These are phyloP conservation scores for Dermolepida albohirtum DNA, from an alignment of 2,888 invertebrate species.

Conservation along the genomic window DNA sequence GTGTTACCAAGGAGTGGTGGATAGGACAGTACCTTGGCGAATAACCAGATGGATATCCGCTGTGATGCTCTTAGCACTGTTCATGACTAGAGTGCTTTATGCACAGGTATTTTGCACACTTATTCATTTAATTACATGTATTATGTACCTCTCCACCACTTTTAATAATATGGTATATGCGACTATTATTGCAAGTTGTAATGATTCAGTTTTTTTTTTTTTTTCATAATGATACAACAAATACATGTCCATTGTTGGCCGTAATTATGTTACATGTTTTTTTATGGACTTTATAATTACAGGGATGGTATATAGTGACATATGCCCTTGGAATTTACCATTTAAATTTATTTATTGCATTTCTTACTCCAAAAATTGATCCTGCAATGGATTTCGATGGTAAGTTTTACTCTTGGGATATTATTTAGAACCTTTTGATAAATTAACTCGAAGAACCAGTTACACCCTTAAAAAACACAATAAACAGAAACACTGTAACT, in stretches of 20 bases:
- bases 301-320: constrained; percentile 99
- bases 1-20: constrained; percentile 67
- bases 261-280: not conserved
- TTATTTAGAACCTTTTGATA: too few species aligned
- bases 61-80: constrained; percentile 61
- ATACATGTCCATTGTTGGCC: too few species aligned
- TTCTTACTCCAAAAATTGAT: constrained; percentile 99
- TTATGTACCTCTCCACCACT: constrained; percentile 49
- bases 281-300: constrained; percentile 54
- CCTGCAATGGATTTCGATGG: constrained; percentile 95
- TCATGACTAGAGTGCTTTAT: constrained; percentile 64
- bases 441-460: too few species aligned
- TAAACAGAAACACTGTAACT: too few species aligned
- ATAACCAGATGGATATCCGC: constrained; percentile 64
- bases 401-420: constrained; percentile 67
- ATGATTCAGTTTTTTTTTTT: constrained; percentile 18
- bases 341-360: constrained; percentile 99
- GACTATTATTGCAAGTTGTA: not conserved
- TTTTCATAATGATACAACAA: not conserved
- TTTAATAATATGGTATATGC: constrained; percentile 37
- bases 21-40: constrained; percentile 66
- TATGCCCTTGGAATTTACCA: constrained; percentile 99
- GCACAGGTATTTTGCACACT: constrained; percentile 62
- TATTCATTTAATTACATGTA: constrained; percentile 30
- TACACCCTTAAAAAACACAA: too few species aligned